Evolutionary conservation across 2,113 vertebrate genomes (phyloP).

Genomic region (Rhagologus leucostigma): DNA sequence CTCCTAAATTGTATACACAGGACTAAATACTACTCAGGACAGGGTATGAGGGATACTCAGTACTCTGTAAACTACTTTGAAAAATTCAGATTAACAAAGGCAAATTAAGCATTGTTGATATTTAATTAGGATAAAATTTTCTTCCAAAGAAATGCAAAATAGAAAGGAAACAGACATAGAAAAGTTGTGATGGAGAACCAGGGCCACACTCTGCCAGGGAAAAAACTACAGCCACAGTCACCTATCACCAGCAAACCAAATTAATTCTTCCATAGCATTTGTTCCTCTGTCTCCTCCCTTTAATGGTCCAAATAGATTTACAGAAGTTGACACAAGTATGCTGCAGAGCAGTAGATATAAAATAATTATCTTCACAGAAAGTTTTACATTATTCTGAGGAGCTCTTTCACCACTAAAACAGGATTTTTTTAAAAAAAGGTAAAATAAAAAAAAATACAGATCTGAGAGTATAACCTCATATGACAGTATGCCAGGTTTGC

Average conservation of each 20-base stretch:
- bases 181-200: background rate
- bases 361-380: background rate
- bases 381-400: background rate
- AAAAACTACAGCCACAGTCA: fast-evolving
- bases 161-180: background rate
- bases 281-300: background rate
- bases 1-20: fast-evolving
- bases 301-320: background rate
- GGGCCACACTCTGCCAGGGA: background rate
- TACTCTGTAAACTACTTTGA: background rate
- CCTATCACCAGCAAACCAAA: background rate
- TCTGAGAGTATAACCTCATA: background rate
- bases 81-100: background rate
- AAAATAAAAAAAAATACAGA: background rate
- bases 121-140: background rate
- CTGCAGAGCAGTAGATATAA: background rate
- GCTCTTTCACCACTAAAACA: background rate
- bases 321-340: fast-evolving
- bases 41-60: background rate
- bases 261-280: background rate
- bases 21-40: background rate
- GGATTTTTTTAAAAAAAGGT: background rate
- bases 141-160: background rate
- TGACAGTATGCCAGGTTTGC: background rate
- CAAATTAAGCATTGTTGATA: background rate